Evolutionary conservation across 2,113 vertebrate genomes (phyloP).

Genomic region (Phalacrocorax carbo): DNA sequence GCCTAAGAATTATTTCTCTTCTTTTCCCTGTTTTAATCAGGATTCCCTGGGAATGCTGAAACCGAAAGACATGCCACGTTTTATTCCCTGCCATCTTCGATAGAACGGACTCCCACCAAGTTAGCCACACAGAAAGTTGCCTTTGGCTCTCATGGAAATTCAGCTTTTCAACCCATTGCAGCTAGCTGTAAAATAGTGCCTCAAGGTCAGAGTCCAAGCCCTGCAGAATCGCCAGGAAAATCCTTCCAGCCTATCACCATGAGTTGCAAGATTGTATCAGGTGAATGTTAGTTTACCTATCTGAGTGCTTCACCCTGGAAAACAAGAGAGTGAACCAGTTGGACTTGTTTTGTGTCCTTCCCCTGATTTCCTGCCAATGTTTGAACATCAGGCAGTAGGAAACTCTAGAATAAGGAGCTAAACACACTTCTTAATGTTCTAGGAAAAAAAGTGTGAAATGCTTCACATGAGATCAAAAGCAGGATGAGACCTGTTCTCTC

Average conservation of each 20-base stretch:
- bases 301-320: background rate
- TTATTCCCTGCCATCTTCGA: constrained; percentile 78
- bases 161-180: constrained; percentile 98
- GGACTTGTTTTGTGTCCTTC: background rate
- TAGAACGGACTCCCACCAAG: constrained; percentile 90
- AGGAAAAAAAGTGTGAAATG: background rate
- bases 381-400: background rate
- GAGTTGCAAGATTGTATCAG: constrained; percentile 99
- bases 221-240: constrained; percentile 92
- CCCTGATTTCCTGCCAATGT: background rate
- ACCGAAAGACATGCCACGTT: constrained; percentile 74
- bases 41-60: constrained; percentile 80
- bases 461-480: background rate
- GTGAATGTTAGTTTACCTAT: constrained; percentile 72
- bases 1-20: constrained; percentile 58
- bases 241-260: constrained; percentile 98
- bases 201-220: constrained; percentile 87
- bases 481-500: background rate
- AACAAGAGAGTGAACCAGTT: background rate
- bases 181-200: constrained; percentile 97
- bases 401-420: background rate
- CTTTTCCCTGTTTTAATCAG: constrained; percentile 73
- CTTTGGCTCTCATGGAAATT: constrained; percentile 93
- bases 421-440: background rate
- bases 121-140: constrained; percentile 86